Conservation (phyloP, 2,888 invertebrate species). For the Anthrax anthrax region DNA sequence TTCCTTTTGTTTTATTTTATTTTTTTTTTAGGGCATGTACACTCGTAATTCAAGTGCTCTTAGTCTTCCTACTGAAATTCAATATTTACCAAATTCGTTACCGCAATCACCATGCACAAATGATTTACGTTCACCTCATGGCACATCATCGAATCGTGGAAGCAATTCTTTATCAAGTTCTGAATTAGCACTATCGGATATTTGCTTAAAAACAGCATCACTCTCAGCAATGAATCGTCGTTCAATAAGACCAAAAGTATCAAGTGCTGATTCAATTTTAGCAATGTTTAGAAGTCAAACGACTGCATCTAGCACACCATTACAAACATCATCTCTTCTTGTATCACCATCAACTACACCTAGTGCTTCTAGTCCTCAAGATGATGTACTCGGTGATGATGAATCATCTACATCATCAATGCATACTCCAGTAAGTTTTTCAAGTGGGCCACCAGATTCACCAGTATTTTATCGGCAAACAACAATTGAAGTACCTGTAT, state of each 20-base stretch:
- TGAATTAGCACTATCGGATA: slow-evolving; percentile 47
- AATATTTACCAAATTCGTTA: slow-evolving; percentile 33
- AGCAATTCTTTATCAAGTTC: slow-evolving; percentile 64
- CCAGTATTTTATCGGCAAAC: slow-evolving; percentile 38
- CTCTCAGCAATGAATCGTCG: neutral
- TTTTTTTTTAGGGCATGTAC: neutral
- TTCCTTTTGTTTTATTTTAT: neutral
- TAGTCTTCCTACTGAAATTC: slow-evolving; percentile 26
- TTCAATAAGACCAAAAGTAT: slow-evolving; percentile 40
- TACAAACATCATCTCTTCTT: slow-evolving; percentile 42
- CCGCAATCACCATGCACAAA: slow-evolving; percentile 52
- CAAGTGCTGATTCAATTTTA: slow-evolving; percentile 64
- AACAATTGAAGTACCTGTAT: slow-evolving; percentile 45
- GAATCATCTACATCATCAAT: slow-evolving; percentile 55
- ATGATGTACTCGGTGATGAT: slow-evolving; percentile 53
- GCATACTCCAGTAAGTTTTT: slow-evolving; percentile 44
- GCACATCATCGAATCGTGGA: slow-evolving; percentile 61
- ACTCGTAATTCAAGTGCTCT: slow-evolving; percentile 24
- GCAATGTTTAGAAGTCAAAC: slow-evolving; percentile 63
- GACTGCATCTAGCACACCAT: slow-evolving; percentile 34
- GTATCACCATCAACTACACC: slow-evolving; percentile 56
- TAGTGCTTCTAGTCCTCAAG: slow-evolving; percentile 60
- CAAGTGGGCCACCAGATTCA: slow-evolving; percentile 46
- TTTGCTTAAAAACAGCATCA: slow-evolving; percentile 40
- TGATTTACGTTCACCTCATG: slow-evolving; percentile 46